Conservation (phyloP, 2,113 vertebrate genomes). For the Myotis davidii region DNA sequence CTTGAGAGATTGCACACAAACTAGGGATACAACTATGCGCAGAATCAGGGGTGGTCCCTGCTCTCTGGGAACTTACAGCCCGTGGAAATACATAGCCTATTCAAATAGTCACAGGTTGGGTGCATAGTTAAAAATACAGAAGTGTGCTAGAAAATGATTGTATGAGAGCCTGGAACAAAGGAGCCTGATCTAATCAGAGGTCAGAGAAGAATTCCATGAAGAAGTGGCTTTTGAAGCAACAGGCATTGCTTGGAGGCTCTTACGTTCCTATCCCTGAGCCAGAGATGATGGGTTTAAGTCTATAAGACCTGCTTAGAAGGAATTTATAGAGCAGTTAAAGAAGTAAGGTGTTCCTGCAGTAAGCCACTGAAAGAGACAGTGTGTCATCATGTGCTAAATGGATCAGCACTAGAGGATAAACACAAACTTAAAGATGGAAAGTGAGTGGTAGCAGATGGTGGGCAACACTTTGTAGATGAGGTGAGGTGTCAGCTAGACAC, state of each 20-base stretch:
- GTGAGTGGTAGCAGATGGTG: neutral
- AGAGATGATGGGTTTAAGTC: neutral
- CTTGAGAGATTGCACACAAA: neutral
- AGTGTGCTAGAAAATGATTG: neutral
- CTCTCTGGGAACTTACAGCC: neutral
- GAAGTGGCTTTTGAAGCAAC: neutral
- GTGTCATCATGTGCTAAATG: neutral
- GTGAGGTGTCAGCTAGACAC: neutral
- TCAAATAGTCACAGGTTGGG: neutral
- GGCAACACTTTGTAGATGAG: neutral
- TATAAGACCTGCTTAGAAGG: neutral
- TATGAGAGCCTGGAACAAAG: neutral
- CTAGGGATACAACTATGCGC: neutral
- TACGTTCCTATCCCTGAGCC: neutral
- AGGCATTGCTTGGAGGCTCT: neutral
- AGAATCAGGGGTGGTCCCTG: neutral
- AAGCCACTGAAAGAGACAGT: constrained; percentile 22
- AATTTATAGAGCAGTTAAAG: neutral
- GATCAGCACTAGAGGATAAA: neutral
- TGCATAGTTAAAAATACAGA: neutral
- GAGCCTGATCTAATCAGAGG: neutral
- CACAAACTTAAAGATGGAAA: neutral
- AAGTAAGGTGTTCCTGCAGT: neutral
- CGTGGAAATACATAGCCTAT: neutral
- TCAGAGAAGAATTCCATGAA: neutral